phyloP scores from a whole-genome alignment of 2,888 invertebrate genomes.

The Andrena bucephala region DNA sequence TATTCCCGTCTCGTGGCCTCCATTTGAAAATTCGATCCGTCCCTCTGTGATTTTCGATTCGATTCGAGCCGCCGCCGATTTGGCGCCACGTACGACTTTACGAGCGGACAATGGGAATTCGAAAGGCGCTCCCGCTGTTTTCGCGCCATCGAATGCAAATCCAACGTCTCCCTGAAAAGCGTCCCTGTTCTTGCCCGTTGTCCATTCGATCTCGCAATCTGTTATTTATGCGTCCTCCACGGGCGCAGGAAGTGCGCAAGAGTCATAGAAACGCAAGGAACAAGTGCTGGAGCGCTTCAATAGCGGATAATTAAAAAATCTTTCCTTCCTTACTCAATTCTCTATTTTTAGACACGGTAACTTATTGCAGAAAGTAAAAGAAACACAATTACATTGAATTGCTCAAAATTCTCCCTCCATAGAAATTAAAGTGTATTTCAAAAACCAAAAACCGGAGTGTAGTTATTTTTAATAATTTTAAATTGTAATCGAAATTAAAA shows the following conservation, averaged over 20 bases:
- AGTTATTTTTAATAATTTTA: too few relatives aligned
- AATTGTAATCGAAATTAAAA: too few relatives aligned
- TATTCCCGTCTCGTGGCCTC: slow-evolving; percentile 42
- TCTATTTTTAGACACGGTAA: neutral
- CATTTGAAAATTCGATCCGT: slow-evolving; percentile 52
- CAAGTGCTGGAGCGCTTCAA: neutral
- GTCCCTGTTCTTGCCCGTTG: neutral
- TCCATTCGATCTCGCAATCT: neutral
- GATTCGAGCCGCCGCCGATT: slow-evolving; percentile 41
- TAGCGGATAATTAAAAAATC: neutral
- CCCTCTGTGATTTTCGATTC: slow-evolving; percentile 17
- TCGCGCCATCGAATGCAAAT: slow-evolving; percentile 20
- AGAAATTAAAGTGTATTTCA: too few relatives aligned
- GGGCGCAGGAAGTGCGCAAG: neutral
- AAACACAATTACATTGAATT: too few relatives aligned
- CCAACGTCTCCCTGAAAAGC: neutral
- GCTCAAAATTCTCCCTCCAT: too few relatives aligned
- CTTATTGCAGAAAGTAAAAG: too few relatives aligned
- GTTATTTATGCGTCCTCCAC: neutral
- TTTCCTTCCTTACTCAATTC: neutral
- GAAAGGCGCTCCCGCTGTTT: slow-evolving; percentile 27
- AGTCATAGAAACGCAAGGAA: neutral
- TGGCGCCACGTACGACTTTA: slow-evolving; percentile 45
- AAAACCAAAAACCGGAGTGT: too few relatives aligned
- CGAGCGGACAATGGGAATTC: slow-evolving; percentile 34